Percentiles rank a stretch among this genome's conserved stretches.
These are phyloP conservation scores for Mantis religiosa DNA, from an alignment of 2,888 invertebrate genomes.

Conservation along the genomic window DNA sequence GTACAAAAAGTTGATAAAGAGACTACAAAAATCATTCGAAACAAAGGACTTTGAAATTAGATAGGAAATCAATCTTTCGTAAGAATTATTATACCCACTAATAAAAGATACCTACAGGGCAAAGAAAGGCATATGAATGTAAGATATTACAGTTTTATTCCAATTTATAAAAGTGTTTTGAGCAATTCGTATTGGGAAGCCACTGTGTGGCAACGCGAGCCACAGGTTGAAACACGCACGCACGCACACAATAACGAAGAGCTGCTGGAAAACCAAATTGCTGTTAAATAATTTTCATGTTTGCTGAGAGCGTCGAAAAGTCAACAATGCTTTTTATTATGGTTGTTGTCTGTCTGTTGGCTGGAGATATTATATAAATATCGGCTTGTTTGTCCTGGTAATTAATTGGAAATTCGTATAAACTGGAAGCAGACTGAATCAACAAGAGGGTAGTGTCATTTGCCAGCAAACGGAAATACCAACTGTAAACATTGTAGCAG, in stretches of 20 bases:
- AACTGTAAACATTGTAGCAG: not conserved
- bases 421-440: not conserved
- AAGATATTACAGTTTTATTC: no score
- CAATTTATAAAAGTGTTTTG: no score
- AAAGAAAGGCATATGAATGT: no score
- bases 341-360: not conserved
- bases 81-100: no score
- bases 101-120: no score
- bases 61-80: no score
- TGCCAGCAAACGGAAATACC: not conserved
- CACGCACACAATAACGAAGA: not conserved
- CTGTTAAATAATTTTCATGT: not conserved
- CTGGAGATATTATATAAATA: conserved; percentile 1
- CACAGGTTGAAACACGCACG: not conserved
- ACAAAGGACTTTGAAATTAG: no score
- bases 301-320: not conserved
- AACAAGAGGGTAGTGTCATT: not conserved
- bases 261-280: not conserved
- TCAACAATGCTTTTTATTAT: not conserved
- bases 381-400: not conserved
- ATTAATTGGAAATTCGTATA: conserved; percentile 10
- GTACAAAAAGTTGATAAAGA: no score
- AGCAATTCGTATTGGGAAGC: no score
- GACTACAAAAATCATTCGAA: no score
- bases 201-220: no score